A percentile compares a stretch with the other conserved stretches of the same genome.
These are phyloP conservation scores for Arenicola marina DNA, from an alignment of 2,888 invertebrate genomes.

Conservation along the genomic window DNA sequence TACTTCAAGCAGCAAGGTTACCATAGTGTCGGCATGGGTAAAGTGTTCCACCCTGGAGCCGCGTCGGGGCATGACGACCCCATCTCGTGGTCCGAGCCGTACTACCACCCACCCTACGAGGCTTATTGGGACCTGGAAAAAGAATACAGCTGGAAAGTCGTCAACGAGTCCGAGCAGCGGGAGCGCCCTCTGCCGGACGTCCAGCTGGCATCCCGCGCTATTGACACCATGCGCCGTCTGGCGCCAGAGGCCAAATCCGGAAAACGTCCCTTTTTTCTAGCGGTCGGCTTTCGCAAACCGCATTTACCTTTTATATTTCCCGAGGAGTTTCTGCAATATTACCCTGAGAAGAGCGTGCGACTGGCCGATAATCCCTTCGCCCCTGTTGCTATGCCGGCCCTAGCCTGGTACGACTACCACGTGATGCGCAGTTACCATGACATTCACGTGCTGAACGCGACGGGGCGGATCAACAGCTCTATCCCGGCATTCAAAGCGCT, in stretches of 20 bases:
- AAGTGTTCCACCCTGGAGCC: slow-evolving; percentile 24
- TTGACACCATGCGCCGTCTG: slow-evolving; percentile 15
- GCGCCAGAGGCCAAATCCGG: slow-evolving; percentile 3
- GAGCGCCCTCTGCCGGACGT: neutral
- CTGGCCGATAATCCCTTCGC: slow-evolving; percentile 39
- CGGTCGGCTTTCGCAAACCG: slow-evolving; percentile 36
- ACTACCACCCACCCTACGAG: slow-evolving; percentile 33
- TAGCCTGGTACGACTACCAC: slow-evolving; percentile 39
- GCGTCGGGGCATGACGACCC: slow-evolving; percentile 66
- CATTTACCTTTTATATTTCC: slow-evolving; percentile 38
- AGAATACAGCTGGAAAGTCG: slow-evolving; percentile 38
- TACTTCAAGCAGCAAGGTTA: slow-evolving; percentile 29
- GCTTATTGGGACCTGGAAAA: too few species aligned
- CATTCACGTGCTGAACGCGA: slow-evolving; percentile 25
- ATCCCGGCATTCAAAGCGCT: neutral
- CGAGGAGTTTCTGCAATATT: slow-evolving; percentile 25
- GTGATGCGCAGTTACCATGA: slow-evolving; percentile 38
- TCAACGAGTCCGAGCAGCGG: slow-evolving; percentile 19
- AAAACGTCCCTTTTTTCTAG: slow-evolving; percentile 34
- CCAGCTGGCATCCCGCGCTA: slow-evolving; percentile 22
- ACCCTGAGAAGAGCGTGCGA: slow-evolving; percentile 17
- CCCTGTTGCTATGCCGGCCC: slow-evolving; percentile 36
- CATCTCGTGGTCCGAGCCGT: slow-evolving; percentile 39
- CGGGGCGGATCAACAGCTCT: slow-evolving; percentile 32
- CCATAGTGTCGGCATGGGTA: slow-evolving; percentile 24